These are phyloP conservation scores for Drosophila quasianomalipes DNA, from an alignment of 2,888 invertebrate genomes.

Conservation along the genomic window DNA sequence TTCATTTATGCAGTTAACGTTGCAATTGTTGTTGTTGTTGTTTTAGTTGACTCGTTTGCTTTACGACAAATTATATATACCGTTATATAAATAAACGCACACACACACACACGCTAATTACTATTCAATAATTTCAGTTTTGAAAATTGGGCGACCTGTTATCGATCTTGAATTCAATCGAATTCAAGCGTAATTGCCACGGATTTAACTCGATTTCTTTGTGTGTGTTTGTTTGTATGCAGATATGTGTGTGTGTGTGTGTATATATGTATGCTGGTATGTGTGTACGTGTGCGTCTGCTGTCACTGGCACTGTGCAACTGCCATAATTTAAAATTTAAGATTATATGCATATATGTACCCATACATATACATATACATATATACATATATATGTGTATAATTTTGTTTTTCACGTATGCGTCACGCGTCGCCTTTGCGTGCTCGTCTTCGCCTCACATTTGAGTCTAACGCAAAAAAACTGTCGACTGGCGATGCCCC, in stretches of 20 bases:
- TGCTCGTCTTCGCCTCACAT: conserved; percentile 61
- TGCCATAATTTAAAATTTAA: conserved; percentile 31
- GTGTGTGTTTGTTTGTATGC: not conserved
- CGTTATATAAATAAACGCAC: conserved; percentile 35
- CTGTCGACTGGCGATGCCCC: conserved; percentile 30
- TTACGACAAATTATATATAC: conserved; percentile 17
- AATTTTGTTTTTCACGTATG: conserved; percentile 50
- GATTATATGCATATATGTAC: not conserved
- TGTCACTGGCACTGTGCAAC: conserved; percentile 20
- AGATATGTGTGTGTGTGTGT: conserved; percentile 6
- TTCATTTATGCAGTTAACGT: conserved; percentile 26
- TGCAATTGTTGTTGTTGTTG: conserved; percentile 44
- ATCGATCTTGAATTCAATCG: conserved; percentile 37
- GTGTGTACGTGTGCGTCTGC: conserved; percentile 2
- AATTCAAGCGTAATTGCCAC: conserved; percentile 11
- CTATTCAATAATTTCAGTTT: conserved; percentile 11
- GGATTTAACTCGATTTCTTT: conserved; percentile 2
- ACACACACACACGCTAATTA: conserved; percentile 16
- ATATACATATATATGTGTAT: conserved; percentile 13
- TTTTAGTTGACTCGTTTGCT: conserved; percentile 30
- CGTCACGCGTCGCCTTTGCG: conserved; percentile 62
- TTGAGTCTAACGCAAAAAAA: conserved; percentile 57
- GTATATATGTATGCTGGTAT: not conserved
- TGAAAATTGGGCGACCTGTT: conserved; percentile 13
- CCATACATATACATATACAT: conserved; percentile 6